These are phyloP conservation scores for Mormyrus iriodes DNA, from an alignment of 2,113 vertebrate genomes.

Conservation along the genomic window DNA sequence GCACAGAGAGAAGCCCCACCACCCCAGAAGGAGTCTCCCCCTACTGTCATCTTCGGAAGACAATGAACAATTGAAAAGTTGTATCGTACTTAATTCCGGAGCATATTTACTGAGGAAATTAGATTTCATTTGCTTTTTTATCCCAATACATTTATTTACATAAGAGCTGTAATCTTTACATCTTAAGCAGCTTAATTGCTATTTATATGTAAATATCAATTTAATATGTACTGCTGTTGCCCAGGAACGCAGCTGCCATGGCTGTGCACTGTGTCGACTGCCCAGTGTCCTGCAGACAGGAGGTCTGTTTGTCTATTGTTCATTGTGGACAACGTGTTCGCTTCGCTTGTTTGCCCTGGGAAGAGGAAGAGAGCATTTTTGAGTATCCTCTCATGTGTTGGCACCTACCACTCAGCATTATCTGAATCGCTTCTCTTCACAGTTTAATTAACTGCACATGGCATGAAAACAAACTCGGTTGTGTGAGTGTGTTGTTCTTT, in stretches of 20 bases:
- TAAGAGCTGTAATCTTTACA: neutral
- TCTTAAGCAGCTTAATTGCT: neutral
- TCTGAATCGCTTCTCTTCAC: constrained; percentile 46
- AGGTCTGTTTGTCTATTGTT: neutral
- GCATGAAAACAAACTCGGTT: constrained; percentile 40
- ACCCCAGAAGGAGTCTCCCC: neutral
- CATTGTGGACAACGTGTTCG: neutral
- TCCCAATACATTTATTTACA: neutral
- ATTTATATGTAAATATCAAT: constrained; percentile 12
- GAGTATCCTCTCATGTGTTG: constrained; percentile 28
- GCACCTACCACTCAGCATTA: constrained; percentile 38
- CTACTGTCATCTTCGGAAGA: neutral
- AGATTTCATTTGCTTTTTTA: neutral
- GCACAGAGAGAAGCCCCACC: neutral
- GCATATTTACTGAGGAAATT: neutral
- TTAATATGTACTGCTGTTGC: neutral
- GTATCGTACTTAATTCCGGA: neutral
- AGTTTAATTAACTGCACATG: constrained; percentile 60
- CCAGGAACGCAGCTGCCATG: neutral
- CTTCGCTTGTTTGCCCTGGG: neutral
- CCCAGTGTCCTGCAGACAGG: neutral
- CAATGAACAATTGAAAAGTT: neutral
- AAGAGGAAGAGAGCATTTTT: neutral
- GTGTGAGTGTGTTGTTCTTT: constrained; percentile 37
- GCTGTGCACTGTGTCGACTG: neutral